Evolutionary conservation across 2,888 invertebrate genomes (phyloP).

Genomic region (Erebia palarica): DNA sequence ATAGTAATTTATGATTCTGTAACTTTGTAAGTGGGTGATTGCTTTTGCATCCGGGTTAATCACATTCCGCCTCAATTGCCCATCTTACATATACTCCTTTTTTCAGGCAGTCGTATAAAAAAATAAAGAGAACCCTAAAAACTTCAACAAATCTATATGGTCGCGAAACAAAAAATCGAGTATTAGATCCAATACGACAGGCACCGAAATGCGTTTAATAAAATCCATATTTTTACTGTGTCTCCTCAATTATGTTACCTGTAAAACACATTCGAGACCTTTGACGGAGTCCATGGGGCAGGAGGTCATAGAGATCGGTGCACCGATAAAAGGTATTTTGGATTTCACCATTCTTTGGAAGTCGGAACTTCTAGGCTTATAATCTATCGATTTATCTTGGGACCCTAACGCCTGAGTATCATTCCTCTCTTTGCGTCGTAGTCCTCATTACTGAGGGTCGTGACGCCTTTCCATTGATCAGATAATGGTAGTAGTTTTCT

Average conservation of each 20-base stretch:
- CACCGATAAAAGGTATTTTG: slow-evolving; percentile 61
- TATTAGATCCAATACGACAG: slow-evolving; percentile 4
- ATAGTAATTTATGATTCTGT: too few relatives aligned
- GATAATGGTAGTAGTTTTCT: too few relatives aligned
- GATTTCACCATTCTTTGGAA: background rate
- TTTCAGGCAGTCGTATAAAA: too few relatives aligned
- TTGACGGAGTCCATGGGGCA: slow-evolving; percentile 64
- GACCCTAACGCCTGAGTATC: too few relatives aligned
- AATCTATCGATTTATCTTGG: background rate
- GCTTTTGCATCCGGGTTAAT: too few relatives aligned
- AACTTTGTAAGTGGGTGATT: too few relatives aligned
- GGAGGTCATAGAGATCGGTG: slow-evolving; percentile 66
- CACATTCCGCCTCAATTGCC: too few relatives aligned
- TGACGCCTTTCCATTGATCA: too few relatives aligned
- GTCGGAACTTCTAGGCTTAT: background rate
- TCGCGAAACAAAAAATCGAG: slow-evolving; percentile 35
- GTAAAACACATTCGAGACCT: slow-evolving; percentile 51
- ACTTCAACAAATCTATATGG: slow-evolving; percentile 45
- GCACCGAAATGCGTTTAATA: slow-evolving; percentile 48
- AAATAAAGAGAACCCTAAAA: slow-evolving; percentile 7
- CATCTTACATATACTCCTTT: too few relatives aligned
- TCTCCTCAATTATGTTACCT: slow-evolving; percentile 41
- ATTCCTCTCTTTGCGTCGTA: too few relatives aligned
- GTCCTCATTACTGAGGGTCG: too few relatives aligned
- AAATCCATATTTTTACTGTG: slow-evolving; percentile 27